Conservation (phyloP, 1,140 invertebrate species). For the Cardiocondyla obscurior region DNA sequence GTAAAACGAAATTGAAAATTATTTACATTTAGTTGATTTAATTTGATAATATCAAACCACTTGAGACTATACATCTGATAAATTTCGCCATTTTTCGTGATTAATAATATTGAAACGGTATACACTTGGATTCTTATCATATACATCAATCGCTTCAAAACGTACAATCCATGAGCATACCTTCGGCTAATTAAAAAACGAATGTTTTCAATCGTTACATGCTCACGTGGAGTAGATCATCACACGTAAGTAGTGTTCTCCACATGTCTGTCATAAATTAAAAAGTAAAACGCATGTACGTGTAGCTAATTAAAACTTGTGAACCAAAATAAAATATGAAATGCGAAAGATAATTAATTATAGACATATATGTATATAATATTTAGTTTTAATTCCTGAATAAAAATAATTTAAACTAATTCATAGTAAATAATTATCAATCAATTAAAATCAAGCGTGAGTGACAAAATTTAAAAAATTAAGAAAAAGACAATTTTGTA, state of each 20-base stretch:
- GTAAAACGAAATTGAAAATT: conserved; percentile 9
- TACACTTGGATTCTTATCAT: conserved; percentile 37
- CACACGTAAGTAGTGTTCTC: conserved; percentile 30
- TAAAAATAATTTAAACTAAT: neutral
- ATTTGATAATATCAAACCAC: conserved; percentile 7
- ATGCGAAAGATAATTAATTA: neutral
- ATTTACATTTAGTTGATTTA: conserved; percentile 7
- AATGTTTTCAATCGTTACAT: conserved; percentile 30
- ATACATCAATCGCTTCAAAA: neutral
- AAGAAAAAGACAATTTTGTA: neutral
- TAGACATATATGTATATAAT: too few species aligned
- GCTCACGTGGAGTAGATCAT: conserved; percentile 7
- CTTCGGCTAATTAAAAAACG: neutral
- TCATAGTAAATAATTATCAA: neutral
- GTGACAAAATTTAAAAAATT: neutral
- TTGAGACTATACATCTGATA: neutral
- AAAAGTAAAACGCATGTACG: neutral
- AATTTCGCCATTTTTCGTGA: conserved; percentile 3
- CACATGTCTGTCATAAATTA: neutral
- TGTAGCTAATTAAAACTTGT: neutral
- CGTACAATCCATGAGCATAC: neutral
- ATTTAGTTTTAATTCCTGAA: neutral
- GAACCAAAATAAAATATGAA: neutral
- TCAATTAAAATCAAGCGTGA: neutral
- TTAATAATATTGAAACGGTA: neutral